phyloP scores from a whole-genome alignment of 2,888 invertebrate species.

The Congeria kusceri region DNA sequence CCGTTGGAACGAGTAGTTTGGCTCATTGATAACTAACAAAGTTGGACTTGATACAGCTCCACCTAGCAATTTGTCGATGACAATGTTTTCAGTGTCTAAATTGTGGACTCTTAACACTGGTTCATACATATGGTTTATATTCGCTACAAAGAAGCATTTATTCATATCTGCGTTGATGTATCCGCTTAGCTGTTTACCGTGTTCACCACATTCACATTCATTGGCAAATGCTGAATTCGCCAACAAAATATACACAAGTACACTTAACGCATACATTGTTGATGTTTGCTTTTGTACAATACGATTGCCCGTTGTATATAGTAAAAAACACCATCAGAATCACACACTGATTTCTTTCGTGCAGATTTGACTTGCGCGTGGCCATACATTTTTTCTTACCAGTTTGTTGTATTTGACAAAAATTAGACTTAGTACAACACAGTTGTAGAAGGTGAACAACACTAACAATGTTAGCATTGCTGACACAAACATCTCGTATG shows the following conservation, averaged over 20 bases:
- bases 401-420: too few species aligned
- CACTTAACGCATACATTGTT: not conserved
- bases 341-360: not conserved
- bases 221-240: not conserved
- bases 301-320: too few species aligned
- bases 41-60: not conserved
- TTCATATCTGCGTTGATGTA: not conserved
- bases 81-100: not conserved
- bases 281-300: not conserved
- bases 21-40: not conserved
- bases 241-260: not conserved
- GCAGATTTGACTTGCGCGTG: conserved; percentile 1
- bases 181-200: conserved; percentile 1
- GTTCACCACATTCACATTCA: conserved; percentile 18
- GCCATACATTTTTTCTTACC: not conserved
- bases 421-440: too few species aligned
- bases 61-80: not conserved
- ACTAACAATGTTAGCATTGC: too few species aligned
- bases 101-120: not conserved
- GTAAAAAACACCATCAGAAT: too few species aligned
- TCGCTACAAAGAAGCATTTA: conserved; percentile 7
- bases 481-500: too few species aligned
- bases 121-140: not conserved
- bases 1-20: too few species aligned
- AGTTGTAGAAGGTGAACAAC: too few species aligned